phyloP scores from a whole-genome alignment of 1,140 invertebrate genomes.

The Vanessa tameamea region DNA sequence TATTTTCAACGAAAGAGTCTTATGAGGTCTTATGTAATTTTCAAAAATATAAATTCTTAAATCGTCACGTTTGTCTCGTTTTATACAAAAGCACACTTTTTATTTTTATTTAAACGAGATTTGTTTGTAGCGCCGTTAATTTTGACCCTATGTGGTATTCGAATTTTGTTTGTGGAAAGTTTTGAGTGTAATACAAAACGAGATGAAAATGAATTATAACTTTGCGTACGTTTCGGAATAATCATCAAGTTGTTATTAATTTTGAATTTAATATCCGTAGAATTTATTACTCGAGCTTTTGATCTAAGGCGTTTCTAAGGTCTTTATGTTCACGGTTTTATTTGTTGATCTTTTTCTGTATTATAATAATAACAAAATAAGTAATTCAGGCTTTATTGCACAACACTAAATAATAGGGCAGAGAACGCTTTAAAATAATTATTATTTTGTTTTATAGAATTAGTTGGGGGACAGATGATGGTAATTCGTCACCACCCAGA shows the following conservation, averaged over 20 bases:
- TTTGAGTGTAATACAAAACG: conserved; percentile 9
- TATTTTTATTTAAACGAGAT: conserved; percentile 3
- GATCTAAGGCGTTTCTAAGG: neutral
- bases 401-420: too few relatives aligned
- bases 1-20: too few relatives aligned
- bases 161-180: neutral
- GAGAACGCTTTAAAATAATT: too few relatives aligned
- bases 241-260: conserved; percentile 12
- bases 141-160: conserved; percentile 3
- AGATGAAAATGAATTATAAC: conserved; percentile 16
- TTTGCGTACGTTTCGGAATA: conserved; percentile 13
- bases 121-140: conserved; percentile 4
- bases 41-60: neutral
- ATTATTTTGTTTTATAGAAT: too few relatives aligned
- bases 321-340: neutral
- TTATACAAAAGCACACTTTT: neutral
- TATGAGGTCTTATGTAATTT: too few relatives aligned
- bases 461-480: too few relatives aligned
- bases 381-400: too few relatives aligned
- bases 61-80: neutral
- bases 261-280: conserved; percentile 9
- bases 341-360: neutral
- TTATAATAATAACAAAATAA: neutral
- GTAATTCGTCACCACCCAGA: too few relatives aligned
- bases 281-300: conserved; percentile 2